A percentile compares a stretch with the other conserved stretches of the same genome.
Conservation (phyloP, 2,888 invertebrate species). For the Chouioia cunea region DNA sequence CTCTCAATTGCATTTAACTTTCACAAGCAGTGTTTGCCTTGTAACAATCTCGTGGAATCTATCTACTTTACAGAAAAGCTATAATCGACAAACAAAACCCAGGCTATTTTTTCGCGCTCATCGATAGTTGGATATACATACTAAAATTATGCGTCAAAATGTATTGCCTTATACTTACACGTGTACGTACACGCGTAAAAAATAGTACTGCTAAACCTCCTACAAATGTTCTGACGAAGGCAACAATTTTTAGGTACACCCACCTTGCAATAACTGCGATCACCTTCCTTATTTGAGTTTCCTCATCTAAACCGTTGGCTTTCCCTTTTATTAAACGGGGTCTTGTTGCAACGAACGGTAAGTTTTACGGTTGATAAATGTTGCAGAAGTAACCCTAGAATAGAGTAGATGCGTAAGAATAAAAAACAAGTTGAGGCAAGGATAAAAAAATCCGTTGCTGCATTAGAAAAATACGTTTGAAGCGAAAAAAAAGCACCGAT, state of each 20-base stretch:
- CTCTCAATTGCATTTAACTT: background rate
- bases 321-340: conserved; percentile 13
- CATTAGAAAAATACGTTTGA: conserved; percentile 44
- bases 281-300: conserved; percentile 29
- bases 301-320: conserved; percentile 1
- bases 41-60: background rate
- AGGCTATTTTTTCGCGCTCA: conserved; percentile 14
- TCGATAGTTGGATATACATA: no score
- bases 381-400: background rate
- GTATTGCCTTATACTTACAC: no score
- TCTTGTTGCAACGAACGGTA: conserved; percentile 19
- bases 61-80: conserved; percentile 1
- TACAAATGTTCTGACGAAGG: no score
- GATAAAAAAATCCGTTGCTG: conserved; percentile 44
- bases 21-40: no score
- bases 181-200: no score
- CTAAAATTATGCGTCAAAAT: no score
- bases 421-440: conserved; percentile 27
- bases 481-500: conserved; percentile 26
- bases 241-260: no score
- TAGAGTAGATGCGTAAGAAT: conserved; percentile 3
- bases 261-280: conserved; percentile 17
- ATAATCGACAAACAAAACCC: conserved; percentile 9
- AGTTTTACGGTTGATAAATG: conserved; percentile 23
- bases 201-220: no score